Base-by-base conservation (phyloP, 2,797 vertebrate species). In the Phylloscopus collybita region DNA sequence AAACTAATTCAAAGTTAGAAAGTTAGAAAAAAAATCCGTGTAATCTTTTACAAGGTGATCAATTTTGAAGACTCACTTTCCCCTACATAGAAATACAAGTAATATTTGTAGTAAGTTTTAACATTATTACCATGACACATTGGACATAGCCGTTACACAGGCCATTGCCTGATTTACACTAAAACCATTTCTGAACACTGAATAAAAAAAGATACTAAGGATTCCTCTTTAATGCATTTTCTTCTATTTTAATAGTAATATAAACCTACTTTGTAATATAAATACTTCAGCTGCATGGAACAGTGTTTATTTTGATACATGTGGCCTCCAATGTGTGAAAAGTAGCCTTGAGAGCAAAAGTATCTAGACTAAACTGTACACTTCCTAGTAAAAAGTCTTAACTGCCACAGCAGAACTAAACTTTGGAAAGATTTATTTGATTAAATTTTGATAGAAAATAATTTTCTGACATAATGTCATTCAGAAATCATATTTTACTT, bases 161-260 rank as follows among this genome's bases (percentile, higher is more conserved):
- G 45, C 12, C 16, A 17, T 67, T 88, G 23, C 32, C 21, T 80
- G 16, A 30, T 9, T n/a, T 42, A 27, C 13, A 57, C 42, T 78
- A 45, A 79, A 94, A 80, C 17, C 23, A 56, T 45, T 93, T 8
- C 62, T 81, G 25, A 76, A 49, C 7, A n/a, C n/a, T 86, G 88
- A 95, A 80, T 49, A 92, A 80, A 85, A 85, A 6, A 67, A 49
- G 53, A 94, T 78, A 57, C 34, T 66, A 95, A 90, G 19, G 10
- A 47, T 20, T 91, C 81, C 61, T 45, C n/a, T 76, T 50, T 13
- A 78, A 85, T 85, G 27, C 25, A 54, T 49, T 22, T 49, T 64
- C 90, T 72, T 29, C 88, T 88, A 82, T 22, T 80, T n/a, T 83
- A 83, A 85, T 20, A 67, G 13, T 5, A 44, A 29, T n/a, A 16